These are phyloP conservation scores for Pantherophis alleghaniensis DNA, from an alignment of 2,797 vertebrate species.

Conservation along the genomic window DNA sequence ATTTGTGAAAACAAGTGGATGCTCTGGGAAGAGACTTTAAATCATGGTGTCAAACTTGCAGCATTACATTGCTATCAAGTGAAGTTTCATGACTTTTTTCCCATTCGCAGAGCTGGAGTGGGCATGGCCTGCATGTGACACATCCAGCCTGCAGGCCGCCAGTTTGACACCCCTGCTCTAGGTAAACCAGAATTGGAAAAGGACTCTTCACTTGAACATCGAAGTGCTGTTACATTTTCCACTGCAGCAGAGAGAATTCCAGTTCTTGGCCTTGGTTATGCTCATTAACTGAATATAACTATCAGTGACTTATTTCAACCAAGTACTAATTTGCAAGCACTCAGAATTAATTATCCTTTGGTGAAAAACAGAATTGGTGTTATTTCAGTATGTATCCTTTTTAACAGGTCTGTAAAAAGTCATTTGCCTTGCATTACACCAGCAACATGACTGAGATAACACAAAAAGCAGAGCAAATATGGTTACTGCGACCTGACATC, in stretches of 20 bases:
- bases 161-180: neutral
- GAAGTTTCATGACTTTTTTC: too few species aligned
- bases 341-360: constrained; percentile 11
- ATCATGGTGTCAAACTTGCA: too few species aligned
- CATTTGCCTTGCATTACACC: neutral
- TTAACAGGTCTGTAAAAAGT: constrained; percentile 1
- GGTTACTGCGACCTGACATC: neutral
- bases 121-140: too few species aligned
- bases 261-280: neutral
- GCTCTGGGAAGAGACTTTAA: constrained; percentile 11
- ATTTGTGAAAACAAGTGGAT: constrained; percentile 23
- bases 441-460: neutral
- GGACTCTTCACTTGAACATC: neutral
- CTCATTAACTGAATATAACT: constrained; percentile 8
- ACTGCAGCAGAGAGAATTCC: neutral
- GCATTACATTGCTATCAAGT: too few species aligned
- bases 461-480: neutral
- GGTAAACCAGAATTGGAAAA: constrained; percentile 29
- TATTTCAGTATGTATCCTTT: neutral
- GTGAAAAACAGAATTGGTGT: neutral
- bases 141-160: too few species aligned
- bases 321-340: neutral
- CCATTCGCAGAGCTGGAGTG: too few species aligned
- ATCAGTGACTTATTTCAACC: neutral
- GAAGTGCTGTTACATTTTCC: constrained; percentile 20